A percentile compares a stretch with the other conserved stretches of the same genome.
phyloP scores from a whole-genome alignment of 2,888 invertebrate genomes.

The Meliscaeva auricollis region DNA sequence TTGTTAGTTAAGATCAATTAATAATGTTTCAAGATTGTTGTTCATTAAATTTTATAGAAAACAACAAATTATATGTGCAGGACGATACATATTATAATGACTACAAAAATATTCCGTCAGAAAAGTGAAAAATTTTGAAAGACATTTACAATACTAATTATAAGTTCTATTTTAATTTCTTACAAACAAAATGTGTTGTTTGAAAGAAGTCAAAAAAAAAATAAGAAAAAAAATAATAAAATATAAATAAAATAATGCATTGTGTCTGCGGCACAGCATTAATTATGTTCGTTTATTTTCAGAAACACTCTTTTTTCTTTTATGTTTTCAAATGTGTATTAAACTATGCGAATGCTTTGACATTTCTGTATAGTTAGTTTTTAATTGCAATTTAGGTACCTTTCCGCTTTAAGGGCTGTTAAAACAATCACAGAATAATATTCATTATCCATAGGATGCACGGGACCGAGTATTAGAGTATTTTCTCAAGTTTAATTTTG shows the following conservation, averaged over 20 bases:
- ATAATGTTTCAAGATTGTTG: neutral
- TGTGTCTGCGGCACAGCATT: constrained; percentile 66
- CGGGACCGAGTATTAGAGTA: too few relatives aligned
- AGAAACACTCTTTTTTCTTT: constrained; percentile 17
- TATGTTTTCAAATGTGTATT: neutral
- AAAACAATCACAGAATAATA: neutral
- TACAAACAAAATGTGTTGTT: constrained; percentile 34
- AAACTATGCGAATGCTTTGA: neutral
- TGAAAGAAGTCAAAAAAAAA: constrained; percentile 24
- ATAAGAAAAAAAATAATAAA: constrained; percentile 2
- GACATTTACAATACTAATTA: constrained; percentile 70
- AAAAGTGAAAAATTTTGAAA: constrained; percentile 52
- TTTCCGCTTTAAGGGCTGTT: neutral
- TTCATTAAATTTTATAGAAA: neutral
- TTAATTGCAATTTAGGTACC: neutral
- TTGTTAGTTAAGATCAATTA: neutral
- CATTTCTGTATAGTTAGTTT: neutral
- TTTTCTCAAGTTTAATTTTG: too few relatives aligned
- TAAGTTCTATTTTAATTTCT: constrained; percentile 66
- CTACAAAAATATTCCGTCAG: constrained; percentile 42
- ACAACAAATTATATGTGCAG: neutral
- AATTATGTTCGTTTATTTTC: constrained; percentile 71
- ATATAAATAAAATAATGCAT: constrained; percentile 68
- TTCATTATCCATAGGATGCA: too few relatives aligned
- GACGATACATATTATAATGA: neutral